Evolutionary conservation across 2,797 vertebrate species (phyloP).

Genomic region (Pelodytes ibericus): DNA sequence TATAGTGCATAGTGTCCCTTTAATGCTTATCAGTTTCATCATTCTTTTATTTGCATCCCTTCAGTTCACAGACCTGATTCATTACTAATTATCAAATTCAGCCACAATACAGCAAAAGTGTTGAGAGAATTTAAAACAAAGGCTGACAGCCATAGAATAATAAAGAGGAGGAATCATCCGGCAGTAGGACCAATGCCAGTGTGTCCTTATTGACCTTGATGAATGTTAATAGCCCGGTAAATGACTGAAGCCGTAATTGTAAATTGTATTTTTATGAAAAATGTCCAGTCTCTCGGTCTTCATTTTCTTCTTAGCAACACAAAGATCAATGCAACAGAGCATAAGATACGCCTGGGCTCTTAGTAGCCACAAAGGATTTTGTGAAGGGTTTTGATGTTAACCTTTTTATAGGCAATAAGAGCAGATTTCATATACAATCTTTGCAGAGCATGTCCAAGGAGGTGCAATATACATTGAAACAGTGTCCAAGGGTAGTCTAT

Average conservation of each 20-base stretch:
- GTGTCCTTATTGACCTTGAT: slow-evolving; percentile 53
- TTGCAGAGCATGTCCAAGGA: too few relatives aligned
- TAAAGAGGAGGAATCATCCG: neutral
- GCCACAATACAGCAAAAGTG: slow-evolving; percentile 5
- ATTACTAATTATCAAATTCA: slow-evolving; percentile 21
- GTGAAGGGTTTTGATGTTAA: too few relatives aligned
- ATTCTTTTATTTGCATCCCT: neutral
- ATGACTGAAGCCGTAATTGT: slow-evolving; percentile 50
- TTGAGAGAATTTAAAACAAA: slow-evolving; percentile 23
- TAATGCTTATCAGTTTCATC: slow-evolving; percentile 2
- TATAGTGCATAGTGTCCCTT: neutral
- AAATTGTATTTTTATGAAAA: slow-evolving; percentile 56
- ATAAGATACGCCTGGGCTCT: slow-evolving; percentile 10
- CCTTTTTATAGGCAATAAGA: too few relatives aligned
- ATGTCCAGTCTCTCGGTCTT: slow-evolving; percentile 48
- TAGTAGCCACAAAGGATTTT: slow-evolving; percentile 7
- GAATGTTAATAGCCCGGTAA: slow-evolving; percentile 54
- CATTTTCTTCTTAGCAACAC: slow-evolving; percentile 50
- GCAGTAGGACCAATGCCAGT: slow-evolving; percentile 20
- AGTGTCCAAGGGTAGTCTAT: too few relatives aligned
- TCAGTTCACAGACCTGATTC: slow-evolving; percentile 1
- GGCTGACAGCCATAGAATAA: slow-evolving; percentile 10
- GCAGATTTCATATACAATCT: too few relatives aligned
- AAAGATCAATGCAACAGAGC: slow-evolving; percentile 49
- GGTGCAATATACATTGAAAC: too few relatives aligned